Base-by-base conservation (phyloP, 2,113 vertebrate species). In the Rhinolophus ferrumequinum region DNA sequence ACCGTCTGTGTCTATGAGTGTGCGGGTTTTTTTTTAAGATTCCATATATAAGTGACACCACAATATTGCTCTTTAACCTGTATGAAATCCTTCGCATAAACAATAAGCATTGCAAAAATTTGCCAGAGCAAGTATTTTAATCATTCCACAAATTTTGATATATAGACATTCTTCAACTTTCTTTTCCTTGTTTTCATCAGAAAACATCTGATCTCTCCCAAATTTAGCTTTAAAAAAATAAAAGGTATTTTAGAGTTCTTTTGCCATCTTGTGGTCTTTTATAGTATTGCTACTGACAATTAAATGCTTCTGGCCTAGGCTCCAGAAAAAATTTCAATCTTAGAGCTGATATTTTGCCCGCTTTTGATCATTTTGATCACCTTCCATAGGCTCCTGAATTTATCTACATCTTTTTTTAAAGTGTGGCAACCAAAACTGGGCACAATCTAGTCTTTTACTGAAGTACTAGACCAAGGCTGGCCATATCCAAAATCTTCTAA, bases 241-340 rank as follows among this genome's bases (percentile, higher is more conserved):
- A 62, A 69, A 83, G 30, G 8, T 69, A 81, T 66, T 44, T 70
- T 97, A 64, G 94, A 60, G 70, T 75, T 93, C 44, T 95, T 35
- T 89, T 19, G 90, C 97, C 97, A 97, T 79, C 97, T 95, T 83
- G 97, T 94, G 97, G 95, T 89, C 38, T 16, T 75, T 93, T 44
- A 6, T 15, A 75, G 69, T 90, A 96, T 50, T 92, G 86, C 93
- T 89, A 58, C 44, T 80, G 56, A 93, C 93, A 90, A 75, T 26
- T 7, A 69, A 77, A 95, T 24, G 11, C 22, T n/a, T 73, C 18
- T 58, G 5, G 13, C 8, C 14, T 28, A 50, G 28, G 21, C 24
- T 73, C 21, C 26, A 70, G 35, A 19, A 80, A 88, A 87, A 84
- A 83, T 24, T 44, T 44, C 52, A 77, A 79, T 87, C 9, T 72